Percentiles rank a stretch among this genome's conserved stretches.
Conservation (phyloP, 1,140 invertebrate genomes). For the Macrosteles quadrilineatus region DNA sequence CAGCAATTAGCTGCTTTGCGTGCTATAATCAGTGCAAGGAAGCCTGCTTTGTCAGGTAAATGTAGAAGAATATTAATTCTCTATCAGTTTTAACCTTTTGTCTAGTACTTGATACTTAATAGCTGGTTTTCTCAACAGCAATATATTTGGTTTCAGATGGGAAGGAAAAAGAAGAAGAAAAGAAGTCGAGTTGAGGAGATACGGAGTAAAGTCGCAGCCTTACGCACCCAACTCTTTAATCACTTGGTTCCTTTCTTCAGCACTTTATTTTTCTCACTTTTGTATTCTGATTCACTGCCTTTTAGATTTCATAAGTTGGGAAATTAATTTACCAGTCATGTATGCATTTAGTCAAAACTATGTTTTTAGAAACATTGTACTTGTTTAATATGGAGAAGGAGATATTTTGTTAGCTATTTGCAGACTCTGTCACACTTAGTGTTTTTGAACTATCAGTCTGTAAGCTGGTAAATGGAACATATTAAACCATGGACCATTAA, state of each 20-base stretch:
- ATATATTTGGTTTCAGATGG: conserved; percentile 19
- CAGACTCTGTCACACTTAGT: too few species aligned
- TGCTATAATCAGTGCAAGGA: too few species aligned
- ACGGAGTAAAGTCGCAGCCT: neutral
- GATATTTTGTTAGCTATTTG: too few species aligned
- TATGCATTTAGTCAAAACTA: neutral
- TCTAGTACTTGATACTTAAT: too few species aligned
- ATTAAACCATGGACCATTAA: neutral
- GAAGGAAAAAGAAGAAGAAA: conserved; percentile 16
- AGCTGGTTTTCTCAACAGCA: too few species aligned
- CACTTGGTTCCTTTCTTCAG: neutral
- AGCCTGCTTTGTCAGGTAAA: too few species aligned
- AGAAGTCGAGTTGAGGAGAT: conserved; percentile 21
- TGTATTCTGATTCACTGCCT: neutral
- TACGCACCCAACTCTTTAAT: neutral
- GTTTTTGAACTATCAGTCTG: neutral
- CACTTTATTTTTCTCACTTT: neutral
- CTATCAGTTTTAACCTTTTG: too few species aligned
- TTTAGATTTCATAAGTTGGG: neutral
- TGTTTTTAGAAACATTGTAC: neutral
- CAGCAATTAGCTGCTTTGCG: too few species aligned
- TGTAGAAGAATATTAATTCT: too few species aligned
- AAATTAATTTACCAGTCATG: neutral
- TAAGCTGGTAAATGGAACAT: neutral
- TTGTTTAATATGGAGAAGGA: too few species aligned